Base-by-base conservation (phyloP, 2,888 invertebrate genomes). In the Cryptocephalus moraei region DNA sequence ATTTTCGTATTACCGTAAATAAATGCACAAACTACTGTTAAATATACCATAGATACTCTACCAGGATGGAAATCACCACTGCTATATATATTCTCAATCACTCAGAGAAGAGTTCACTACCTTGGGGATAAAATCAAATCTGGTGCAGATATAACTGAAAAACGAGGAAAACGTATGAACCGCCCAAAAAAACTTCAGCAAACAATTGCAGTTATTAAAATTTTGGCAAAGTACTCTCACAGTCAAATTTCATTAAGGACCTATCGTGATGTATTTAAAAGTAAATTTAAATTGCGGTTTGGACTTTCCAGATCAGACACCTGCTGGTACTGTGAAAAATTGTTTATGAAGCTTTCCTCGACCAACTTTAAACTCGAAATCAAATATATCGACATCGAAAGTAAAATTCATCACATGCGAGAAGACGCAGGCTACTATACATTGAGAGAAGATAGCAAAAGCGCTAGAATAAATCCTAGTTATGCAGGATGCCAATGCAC, bases 381-480 rank as follows among this genome's bases (percentile, higher is more conserved):
- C 34, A 43, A 32, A 12, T n/a, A 36, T 8, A 11, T 50, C n/a
- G 39, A 43, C 22, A 39, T 12, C 32, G 50, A 50, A 39, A 50
- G 49, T 44, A 13, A 44, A 41, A 44, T 49, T 13, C 47, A 47
- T 38, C 49, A 44, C 31, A 44, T 40, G 41, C 14, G 45, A 12
- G 49, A 44, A 9, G 49, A 49, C 12, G 44, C 44, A 41, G 44
- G 44, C n/a, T 47, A 44, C 38, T 9, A 47, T 42, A 43, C 45
- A 40, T 39, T 50, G 41, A 45, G 39, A 43, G 14, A 40, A 38
- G 45, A 48, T 41, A 48, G 43, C 8, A 43, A 46, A 45, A 44
- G 44, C 31, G 48, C 46, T 13, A 50, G 41, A n/a, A 36, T 9
- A 33, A 50, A 50, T 39, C 22, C 43, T 32, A 48, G 44, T 43